Base-by-base conservation (phyloP, 64 coral and sea anemone species). In the Acropora tenuis region DNA sequence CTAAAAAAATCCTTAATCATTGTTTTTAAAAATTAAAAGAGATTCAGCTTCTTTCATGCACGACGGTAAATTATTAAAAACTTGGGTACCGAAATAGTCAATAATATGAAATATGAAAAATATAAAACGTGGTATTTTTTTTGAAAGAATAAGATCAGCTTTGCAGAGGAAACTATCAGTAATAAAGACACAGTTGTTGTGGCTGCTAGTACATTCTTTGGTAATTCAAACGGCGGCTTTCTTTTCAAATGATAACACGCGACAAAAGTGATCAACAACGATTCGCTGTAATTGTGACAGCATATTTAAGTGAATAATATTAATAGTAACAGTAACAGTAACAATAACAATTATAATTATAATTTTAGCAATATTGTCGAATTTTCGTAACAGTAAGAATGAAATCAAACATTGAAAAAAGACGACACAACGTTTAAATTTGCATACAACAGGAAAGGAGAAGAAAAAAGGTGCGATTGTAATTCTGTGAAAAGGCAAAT, bases 221-320 rank as follows among this genome's bases (percentile, higher is more conserved):
- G 69, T 73, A 73, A 73, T 73, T 73, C 69, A 73, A 73, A 73
- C 69, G 69, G 69, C 69, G 69, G 69, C 69, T 73, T 73, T 73
- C 41, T 73, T 73, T 73, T 73, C 69, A 73, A 73, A 42, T 73
- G 69, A 73, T 41, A 73, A 73, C 69, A 73, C 18, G 41, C 69
- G 0, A 73, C 69, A 73, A 73, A 73, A 73, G 41, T 73, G 69
- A 73, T 73, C 69, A 73, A 73, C 69, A 73, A 73, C 10, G 69
- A 41, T 1, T 73, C 69, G 69, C 69, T 73, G 40, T 73, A 5
- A 30, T 73, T 73, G 69, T 30, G n/a, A 73, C 69, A 73, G 69
- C 69, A 73, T 73, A 73, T 73, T 73, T 20, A 73, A 41, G 69
- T 73, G n/a, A 73, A 73, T 73, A 73, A 73, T 73, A 73, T 42